Evolutionary conservation across 2,888 invertebrate genomes (phyloP).

Genomic region (Megastigmus dorsalis): DNA sequence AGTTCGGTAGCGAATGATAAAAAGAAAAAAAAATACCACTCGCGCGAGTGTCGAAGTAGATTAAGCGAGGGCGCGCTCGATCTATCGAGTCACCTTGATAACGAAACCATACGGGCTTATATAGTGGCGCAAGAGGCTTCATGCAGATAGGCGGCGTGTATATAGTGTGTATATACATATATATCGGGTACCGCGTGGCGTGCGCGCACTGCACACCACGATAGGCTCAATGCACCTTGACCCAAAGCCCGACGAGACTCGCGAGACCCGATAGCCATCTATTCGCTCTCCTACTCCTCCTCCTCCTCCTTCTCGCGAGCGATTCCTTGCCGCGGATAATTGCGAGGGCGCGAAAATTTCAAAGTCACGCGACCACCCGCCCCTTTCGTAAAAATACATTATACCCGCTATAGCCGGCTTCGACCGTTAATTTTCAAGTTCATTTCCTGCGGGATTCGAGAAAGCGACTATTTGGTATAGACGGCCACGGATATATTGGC

Average conservation of each 20-base stretch:
- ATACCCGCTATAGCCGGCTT: not conserved
- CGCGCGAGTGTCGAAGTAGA: too few species aligned
- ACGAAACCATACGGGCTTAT: slow-evolving; percentile 63
- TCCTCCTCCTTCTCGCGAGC: too few species aligned
- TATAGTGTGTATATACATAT: too few species aligned
- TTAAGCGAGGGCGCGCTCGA: slow-evolving; percentile 54
- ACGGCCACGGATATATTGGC: too few species aligned
- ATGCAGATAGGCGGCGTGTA: slow-evolving; percentile 61
- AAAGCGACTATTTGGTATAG: too few species aligned
- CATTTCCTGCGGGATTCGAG: slow-evolving; percentile 18
- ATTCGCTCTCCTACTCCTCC: too few species aligned
- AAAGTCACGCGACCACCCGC: slow-evolving; percentile 39
- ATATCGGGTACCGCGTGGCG: too few species aligned
- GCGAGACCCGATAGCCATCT: slow-evolving; percentile 32
- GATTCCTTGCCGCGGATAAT: too few species aligned
- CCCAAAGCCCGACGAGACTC: too few species aligned
- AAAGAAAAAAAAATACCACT: too few species aligned
- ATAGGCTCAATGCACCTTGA: slow-evolving; percentile 60
- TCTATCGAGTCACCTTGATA: slow-evolving; percentile 65
- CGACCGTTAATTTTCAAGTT: slow-evolving; percentile 38
- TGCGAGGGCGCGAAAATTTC: slow-evolving; percentile 4
- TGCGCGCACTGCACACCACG: too few species aligned
- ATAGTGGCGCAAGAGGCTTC: slow-evolving; percentile 53
- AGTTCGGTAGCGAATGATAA: too few species aligned
- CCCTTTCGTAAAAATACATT: slow-evolving; percentile 26